These are phyloP conservation scores for Echinops telfairi DNA, from an alignment of 2,113 vertebrate species.

Conservation along the genomic window DNA sequence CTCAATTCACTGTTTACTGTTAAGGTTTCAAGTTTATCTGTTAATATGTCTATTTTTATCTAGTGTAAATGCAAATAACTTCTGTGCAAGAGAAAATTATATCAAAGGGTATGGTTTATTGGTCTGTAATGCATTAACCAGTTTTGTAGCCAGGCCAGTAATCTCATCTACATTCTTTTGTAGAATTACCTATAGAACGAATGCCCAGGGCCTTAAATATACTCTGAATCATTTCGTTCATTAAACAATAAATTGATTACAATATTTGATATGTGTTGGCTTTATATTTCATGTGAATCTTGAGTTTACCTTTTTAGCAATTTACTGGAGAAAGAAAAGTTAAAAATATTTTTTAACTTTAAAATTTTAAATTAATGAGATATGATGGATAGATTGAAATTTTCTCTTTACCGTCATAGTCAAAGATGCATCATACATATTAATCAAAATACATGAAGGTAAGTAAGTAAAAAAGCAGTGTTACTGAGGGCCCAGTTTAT, in stretches of 20 bases:
- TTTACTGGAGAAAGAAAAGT: slow-evolving; percentile 28
- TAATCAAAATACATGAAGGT: too few species aligned
- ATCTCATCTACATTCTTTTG: slow-evolving; percentile 24
- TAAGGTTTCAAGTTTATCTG: slow-evolving; percentile 4
- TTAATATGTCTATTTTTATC: slow-evolving; percentile 28
- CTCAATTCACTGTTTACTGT: background rate
- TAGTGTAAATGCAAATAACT: slow-evolving; percentile 45
- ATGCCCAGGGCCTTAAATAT: background rate
- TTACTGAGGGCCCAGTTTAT: too few species aligned
- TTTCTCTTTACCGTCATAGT: background rate
- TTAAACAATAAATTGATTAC: slow-evolving; percentile 4
- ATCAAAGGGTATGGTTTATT: slow-evolving; percentile 11
- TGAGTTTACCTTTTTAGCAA: slow-evolving; percentile 48
- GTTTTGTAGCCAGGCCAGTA: background rate
- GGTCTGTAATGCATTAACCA: background rate
- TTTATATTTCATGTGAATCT: slow-evolving; percentile 18
- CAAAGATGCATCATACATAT: background rate
- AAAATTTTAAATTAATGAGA: background rate
- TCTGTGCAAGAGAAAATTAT: slow-evolving; percentile 26
- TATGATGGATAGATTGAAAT: background rate
- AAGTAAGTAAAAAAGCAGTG: too few species aligned
- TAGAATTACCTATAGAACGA: slow-evolving; percentile 13
- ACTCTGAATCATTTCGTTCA: background rate
- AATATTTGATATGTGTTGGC: background rate
- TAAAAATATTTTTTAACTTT: slow-evolving; percentile 40